Base-by-base conservation (phyloP, 2,113 vertebrate species). In the Smithornis capensis region DNA sequence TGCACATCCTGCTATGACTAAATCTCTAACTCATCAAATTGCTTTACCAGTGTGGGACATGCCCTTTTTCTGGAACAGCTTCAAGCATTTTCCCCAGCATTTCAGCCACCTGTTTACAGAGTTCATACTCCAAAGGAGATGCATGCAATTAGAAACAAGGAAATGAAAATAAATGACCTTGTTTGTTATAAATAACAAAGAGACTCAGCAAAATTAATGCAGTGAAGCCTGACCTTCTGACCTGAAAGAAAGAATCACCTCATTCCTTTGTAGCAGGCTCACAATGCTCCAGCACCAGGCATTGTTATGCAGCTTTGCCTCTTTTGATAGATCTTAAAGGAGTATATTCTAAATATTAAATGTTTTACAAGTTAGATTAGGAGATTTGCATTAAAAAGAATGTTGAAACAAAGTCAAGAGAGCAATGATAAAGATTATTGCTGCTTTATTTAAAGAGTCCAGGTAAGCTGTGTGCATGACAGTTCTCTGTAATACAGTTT, bases 101-200 rank as follows among this genome's bases (percentile, higher is more conserved):
- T 97, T 97, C 97, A 97, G 97, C 97, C 98, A 98, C 98, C 98
- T 98, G 98, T 98, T 98, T 98, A 95, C 97, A 7, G 94, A 97
- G 97, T 97, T 97, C 97, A 97, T 98, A 97, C 96, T 97, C 95
- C 40, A 94, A 96, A 97, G 97, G 97, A 94, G 97, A 97, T 95
- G 96, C 94, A 95, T 97, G 96, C 97, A 97, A 97, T 98, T 98
- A 98, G 96, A 97, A 97, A 97, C 96, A 94, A 97, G 97, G 97
- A 98, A 98, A 98, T 98, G 97, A 98, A 98, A 98, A 98, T 98
- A 98, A 98, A 98, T 98, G 98, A 98, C 97, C 98, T 98, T 97
- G 97, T 97, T 98, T 97, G 97, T 98, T 98, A 98, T 98, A 97
- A 97, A 97, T 97, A 97, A 98, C 98, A 98, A 98, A 98, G 97